A percentile compares a stretch with the other conserved stretches of the same genome.
phyloP scores from a whole-genome alignment of 2,797 vertebrate species.

The Acipenser ruthenus region DNA sequence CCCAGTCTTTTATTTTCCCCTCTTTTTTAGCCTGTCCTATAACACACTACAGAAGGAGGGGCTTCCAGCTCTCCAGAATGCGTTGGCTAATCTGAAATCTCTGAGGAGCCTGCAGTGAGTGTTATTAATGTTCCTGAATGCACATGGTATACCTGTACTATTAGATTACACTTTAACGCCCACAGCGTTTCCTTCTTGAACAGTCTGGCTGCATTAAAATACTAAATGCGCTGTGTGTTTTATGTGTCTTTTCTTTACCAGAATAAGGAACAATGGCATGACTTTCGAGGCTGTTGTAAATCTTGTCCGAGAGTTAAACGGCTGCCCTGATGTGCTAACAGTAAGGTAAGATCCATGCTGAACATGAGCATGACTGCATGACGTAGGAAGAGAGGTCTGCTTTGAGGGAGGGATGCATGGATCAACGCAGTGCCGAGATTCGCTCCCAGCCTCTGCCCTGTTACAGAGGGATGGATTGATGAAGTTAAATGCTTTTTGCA shows the following conservation, averaged over 20 bases:
- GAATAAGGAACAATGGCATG: constrained; percentile 46
- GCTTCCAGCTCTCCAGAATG: constrained; percentile 18
- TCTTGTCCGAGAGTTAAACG: constrained; percentile 36
- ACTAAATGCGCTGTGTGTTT: too few relatives aligned
- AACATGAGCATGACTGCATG: neutral
- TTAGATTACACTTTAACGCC: neutral
- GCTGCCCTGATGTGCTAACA: constrained; percentile 24
- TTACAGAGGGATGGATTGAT: too few relatives aligned
- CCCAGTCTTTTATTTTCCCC: neutral
- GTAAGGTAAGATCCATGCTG: constrained; percentile 45
- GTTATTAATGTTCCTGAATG: neutral
- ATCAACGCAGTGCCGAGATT: too few relatives aligned
- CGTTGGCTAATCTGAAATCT: constrained; percentile 21
- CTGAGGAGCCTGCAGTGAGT: constrained; percentile 23
- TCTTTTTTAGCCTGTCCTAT: constrained; percentile 25
- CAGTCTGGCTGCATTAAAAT: too few relatives aligned
- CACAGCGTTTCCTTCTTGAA: neutral
- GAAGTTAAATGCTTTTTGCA: too few relatives aligned
- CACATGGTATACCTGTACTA: neutral
- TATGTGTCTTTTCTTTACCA: constrained; percentile 21
- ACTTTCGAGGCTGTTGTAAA: constrained; percentile 22
- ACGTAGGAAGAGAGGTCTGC: too few relatives aligned
- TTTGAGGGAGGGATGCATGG: too few relatives aligned
- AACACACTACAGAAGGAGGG: constrained; percentile 24
- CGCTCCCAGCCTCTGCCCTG: too few relatives aligned